Evolutionary conservation across 1,140 invertebrate species (phyloP).

Genomic region (Danaus melanippus): DNA sequence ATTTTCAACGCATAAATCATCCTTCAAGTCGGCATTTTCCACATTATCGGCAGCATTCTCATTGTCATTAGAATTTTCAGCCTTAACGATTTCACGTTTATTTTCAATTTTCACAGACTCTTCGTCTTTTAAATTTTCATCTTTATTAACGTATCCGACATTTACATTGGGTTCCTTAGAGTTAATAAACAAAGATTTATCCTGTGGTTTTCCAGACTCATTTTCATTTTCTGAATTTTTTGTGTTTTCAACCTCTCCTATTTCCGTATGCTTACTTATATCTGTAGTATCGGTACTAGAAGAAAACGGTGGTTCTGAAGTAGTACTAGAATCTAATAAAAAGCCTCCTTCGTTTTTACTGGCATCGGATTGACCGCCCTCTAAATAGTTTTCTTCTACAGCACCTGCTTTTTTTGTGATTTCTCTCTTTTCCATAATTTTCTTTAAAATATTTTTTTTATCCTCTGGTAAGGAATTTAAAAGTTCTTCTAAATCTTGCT

Average conservation of each 20-base stretch:
- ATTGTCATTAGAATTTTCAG: slow-evolving; percentile 12
- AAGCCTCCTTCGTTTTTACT: slow-evolving; percentile 43
- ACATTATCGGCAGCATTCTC: slow-evolving; percentile 15
- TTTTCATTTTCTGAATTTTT: slow-evolving; percentile 27
- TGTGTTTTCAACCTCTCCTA: slow-evolving; percentile 17
- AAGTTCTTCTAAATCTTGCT: slow-evolving; percentile 50
- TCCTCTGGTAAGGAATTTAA: slow-evolving; percentile 51
- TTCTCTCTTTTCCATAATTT: slow-evolving; percentile 61
- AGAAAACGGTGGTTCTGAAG: slow-evolving; percentile 23
- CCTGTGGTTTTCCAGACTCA: slow-evolving; percentile 15
- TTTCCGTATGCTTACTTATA: slow-evolving; percentile 27
- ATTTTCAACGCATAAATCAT: slow-evolving; percentile 26
- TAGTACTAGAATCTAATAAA: slow-evolving; percentile 19
- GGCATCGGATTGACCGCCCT: slow-evolving; percentile 36
- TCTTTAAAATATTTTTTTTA: slow-evolving; percentile 49
- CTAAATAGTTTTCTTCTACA: slow-evolving; percentile 45
- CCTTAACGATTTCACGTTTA: slow-evolving; percentile 44
- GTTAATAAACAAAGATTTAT: slow-evolving; percentile 8
- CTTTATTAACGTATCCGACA: slow-evolving; percentile 7
- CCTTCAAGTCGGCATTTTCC: slow-evolving; percentile 28
- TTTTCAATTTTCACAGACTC: slow-evolving; percentile 34
- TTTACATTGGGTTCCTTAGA: too few relatives aligned
- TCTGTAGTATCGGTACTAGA: slow-evolving; percentile 27
- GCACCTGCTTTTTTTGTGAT: slow-evolving; percentile 61
- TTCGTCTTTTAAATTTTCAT: slow-evolving; percentile 16